Base-by-base conservation (phyloP, 2,113 vertebrate genomes). In the Vicugna pacos region DNA sequence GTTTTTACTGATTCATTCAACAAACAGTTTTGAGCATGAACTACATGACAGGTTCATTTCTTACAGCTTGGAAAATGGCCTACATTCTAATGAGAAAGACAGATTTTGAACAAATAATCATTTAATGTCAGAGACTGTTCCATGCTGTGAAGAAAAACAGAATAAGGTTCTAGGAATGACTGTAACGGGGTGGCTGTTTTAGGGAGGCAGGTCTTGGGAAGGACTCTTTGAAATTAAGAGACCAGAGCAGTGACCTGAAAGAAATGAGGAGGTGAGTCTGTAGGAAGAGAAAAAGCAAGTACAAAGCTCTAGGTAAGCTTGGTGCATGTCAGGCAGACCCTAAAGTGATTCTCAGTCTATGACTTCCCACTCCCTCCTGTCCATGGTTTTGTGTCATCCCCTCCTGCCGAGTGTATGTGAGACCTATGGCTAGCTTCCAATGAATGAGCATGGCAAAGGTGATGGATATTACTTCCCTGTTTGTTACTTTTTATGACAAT, bases 31-130 rank as follows among this genome's bases (percentile, higher is more conserved):
- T 95, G 35, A 92, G 17, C 7, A 24, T 62, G 5, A 62, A 15
- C 20, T 94, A 5, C 38, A 24, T 67, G 35, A 69, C n/a, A 65
- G 32, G 2, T 46, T 35, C 50, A 67, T 96, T 72, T 56, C 22
- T 83, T 84, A 80, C 24, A 79, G 16, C 62, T 73, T 92, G 24
- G 30, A 67, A 56, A 96, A 52, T 26, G 89, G 13, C 56, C 75
- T 54, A 69, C 9, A 24, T 50, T 73, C 20, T 80, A 52, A 79
- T 67, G 20, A 32, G 19, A 54, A 87, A 84, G 38, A 38, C 15
- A 32, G 32, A 91, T 81, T 97, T 69, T 69, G 46, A 75, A 75
- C 8, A 92, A 80, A 73, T 80, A 60, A 62, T 65, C 32, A 88
- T 62, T 62, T 84, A 46, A 38, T 91, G 30, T 82, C n/a, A 79